Percentiles rank a stretch among this genome's conserved stretches.
Conservation (phyloP, 2,113 vertebrate genomes). For the Forbesichthys papilliferus region DNA sequence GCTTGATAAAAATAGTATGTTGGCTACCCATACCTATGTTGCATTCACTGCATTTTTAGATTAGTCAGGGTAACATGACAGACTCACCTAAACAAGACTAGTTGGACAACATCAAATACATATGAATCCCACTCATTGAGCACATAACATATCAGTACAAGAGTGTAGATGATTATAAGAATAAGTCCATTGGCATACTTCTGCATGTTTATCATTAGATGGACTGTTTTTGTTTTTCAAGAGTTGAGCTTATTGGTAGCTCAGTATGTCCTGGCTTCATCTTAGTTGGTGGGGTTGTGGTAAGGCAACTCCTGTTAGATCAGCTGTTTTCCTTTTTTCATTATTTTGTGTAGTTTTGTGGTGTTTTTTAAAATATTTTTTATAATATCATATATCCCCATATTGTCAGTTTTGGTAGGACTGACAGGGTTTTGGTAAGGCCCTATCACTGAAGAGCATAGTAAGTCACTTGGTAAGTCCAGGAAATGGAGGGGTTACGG, state of each 20-base stretch:
- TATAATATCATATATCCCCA: background rate
- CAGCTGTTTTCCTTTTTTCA: background rate
- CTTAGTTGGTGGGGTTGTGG: constrained; percentile 23
- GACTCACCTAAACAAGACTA: background rate
- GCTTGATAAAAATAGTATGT: constrained; percentile 37
- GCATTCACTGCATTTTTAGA: constrained; percentile 31
- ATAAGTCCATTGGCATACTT: background rate
- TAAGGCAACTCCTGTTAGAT: constrained; percentile 26
- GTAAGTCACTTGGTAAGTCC: constrained; percentile 35
- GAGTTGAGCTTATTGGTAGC: background rate
- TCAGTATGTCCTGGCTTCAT: background rate
- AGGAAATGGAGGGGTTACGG: constrained; percentile 58
- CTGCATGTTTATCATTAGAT: constrained; percentile 1
- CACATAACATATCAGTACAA: background rate
- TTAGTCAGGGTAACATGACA: constrained; percentile 9
- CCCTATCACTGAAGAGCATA: constrained; percentile 54
- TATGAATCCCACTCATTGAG: constrained; percentile 4
- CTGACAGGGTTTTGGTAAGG: constrained; percentile 73
- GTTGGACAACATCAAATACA: background rate
- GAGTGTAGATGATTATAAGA: background rate
- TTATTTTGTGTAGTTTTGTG: background rate
- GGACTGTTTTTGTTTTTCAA: background rate
- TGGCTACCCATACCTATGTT: constrained; percentile 35
- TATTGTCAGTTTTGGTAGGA: constrained; percentile 43
- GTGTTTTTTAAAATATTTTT: no score